phyloP scores from a whole-genome alignment of 2,888 invertebrate species.

The Coelinius sp. region DNA sequence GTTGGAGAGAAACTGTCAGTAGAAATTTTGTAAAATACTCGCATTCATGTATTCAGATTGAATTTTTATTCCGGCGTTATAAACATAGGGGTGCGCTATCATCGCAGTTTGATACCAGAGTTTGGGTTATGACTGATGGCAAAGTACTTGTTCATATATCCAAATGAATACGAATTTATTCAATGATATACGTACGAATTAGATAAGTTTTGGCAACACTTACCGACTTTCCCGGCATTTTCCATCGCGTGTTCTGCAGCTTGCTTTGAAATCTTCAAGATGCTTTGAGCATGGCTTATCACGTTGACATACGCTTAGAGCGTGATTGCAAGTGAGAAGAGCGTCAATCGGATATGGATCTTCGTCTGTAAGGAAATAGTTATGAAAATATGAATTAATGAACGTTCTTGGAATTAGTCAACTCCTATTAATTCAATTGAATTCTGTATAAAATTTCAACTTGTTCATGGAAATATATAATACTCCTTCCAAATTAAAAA shows the following conservation, averaged over 20 bases:
- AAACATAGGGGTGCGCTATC: too few species aligned
- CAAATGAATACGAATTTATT: not conserved
- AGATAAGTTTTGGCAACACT: conserved; percentile 57
- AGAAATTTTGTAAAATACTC: conserved; percentile 2
- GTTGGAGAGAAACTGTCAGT: not conserved
- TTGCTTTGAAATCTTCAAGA: conserved; percentile 88
- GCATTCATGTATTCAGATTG: conserved; percentile 12
- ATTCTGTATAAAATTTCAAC: too few species aligned
- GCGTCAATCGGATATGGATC: conserved; percentile 92
- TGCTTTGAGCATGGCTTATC: conserved; percentile 85
- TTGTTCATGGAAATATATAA: too few species aligned
- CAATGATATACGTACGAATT: conserved; percentile 4
- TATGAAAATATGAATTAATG: too few species aligned
- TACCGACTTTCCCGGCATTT: conserved; percentile 92
- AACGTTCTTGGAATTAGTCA: too few species aligned
- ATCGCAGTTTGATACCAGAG: too few species aligned
- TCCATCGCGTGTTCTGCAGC: conserved; percentile 88
- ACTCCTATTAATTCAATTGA: too few species aligned
- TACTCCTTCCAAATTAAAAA: too few species aligned
- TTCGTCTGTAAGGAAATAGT: conserved; percentile 79
- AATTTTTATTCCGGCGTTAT: conserved; percentile 23
- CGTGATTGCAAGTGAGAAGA: conserved; percentile 91
- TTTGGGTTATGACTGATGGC: too few species aligned
- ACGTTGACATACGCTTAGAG: conserved; percentile 86
- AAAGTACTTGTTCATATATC: not conserved